These are phyloP conservation scores for Pecten maximus DNA, from an alignment of 2,888 invertebrate genomes.

Conservation along the genomic window DNA sequence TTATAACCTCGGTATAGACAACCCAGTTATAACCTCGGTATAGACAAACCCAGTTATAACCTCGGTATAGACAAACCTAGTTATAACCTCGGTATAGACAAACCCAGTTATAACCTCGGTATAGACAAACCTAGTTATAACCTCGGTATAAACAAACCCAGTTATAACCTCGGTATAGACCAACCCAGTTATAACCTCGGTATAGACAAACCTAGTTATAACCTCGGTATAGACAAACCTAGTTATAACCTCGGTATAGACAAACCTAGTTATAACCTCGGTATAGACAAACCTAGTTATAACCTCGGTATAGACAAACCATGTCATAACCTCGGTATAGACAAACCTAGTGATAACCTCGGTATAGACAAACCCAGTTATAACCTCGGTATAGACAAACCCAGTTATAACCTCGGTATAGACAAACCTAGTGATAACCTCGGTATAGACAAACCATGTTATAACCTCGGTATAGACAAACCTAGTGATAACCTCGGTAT, in stretches of 20 bases:
- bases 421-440: no score
- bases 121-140: no score
- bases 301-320: background rate
- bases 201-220: background rate
- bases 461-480: background rate
- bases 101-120: background rate
- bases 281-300: no score
- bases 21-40: background rate
- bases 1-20: background rate
- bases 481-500: background rate
- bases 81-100: background rate
- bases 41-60: background rate
- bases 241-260: no score
- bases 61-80: no score
- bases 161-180: background rate
- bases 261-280: background rate
- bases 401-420: background rate
- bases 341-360: no score
- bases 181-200: no score
- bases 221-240: no score
- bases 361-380: background rate
- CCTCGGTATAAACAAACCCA: background rate
- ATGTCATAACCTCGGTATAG: background rate
- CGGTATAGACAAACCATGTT: background rate
- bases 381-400: background rate